phyloP scores from a whole-genome alignment of 1,140 invertebrate species.

The Oscheius sp. region DNA sequence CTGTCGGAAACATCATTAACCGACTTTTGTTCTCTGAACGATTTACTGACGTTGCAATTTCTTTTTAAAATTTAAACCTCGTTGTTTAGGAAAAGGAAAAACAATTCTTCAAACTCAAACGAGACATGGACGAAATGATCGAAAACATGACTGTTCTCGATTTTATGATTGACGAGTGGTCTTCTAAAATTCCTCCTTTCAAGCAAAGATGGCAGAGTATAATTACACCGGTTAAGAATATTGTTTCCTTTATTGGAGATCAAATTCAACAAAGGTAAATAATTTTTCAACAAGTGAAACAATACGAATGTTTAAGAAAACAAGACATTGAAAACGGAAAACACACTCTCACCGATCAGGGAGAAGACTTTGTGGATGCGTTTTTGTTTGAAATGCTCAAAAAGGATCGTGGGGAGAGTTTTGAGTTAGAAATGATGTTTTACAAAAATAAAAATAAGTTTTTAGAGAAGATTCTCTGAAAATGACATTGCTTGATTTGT shows the following conservation, averaged over 20 bases:
- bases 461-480: slow-evolving; percentile 3
- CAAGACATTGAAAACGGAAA: not conserved
- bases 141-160: slow-evolving; percentile 1
- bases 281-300: not conserved
- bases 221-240: not conserved
- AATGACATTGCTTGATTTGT: slow-evolving; percentile 16
- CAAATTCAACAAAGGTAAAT: not conserved
- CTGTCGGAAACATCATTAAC: slow-evolving; percentile 37
- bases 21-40: slow-evolving; percentile 57
- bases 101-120: slow-evolving; percentile 23
- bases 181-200: not conserved
- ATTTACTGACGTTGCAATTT: slow-evolving; percentile 50
- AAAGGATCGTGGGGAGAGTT: not conserved
- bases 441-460: not conserved
- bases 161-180: not conserved
- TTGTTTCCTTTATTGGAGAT: not conserved
- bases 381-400: slow-evolving; percentile 64
- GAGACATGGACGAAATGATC: not conserved
- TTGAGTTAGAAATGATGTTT: not conserved
- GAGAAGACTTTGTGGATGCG: slow-evolving; percentile 65
- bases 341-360: slow-evolving; percentile 60
- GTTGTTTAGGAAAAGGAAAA: slow-evolving; percentile 15
- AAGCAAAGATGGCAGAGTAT: slow-evolving; percentile 3
- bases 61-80: slow-evolving; percentile 34
- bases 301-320: not conserved